Evolutionary conservation across 2,797 vertebrate genomes (phyloP), one percentile per base, ranked within the genome.

Genomic region (Pagetopsis macropterus): DNA sequence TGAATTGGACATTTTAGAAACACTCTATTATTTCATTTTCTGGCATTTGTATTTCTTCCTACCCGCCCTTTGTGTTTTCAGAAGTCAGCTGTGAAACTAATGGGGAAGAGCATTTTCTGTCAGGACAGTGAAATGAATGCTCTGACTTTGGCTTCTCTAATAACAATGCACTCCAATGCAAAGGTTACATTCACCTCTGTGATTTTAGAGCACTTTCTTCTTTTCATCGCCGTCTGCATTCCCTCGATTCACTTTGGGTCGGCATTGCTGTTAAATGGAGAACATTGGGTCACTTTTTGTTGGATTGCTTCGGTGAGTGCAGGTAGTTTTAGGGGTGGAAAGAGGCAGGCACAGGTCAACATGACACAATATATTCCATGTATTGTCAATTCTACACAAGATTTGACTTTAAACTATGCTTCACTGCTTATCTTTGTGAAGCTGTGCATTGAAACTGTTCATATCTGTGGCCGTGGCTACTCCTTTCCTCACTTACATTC

Each of bases 1-100:
- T 93, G 89, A 94, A 94, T 92, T 93, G 90, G 89, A 94, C 92
- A 91, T 93, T 84, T 84, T 88, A 81, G 87, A 88, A 94, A 93
- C 91, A 77, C 78, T 91, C 83, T 87, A 86, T 94, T 92, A 90
- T 93, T 92, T 92, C 72, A 88, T 92, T 88, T 91, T 90, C 72
- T 89, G 69, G 59, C 79, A 84, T 93, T 93, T 91, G 59, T 89
- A 49, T 82, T 78, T 79, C 61, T 80, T 80, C 61, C 65, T 67
- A 60, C 17, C 15, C 27, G 45, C 48, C 16, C 14, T 11, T 16
- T 72, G 45, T 82, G 56, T 79, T 81, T 91, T 89, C 84, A 76
- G 69, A 81, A 87, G 87, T 88, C 84, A 74, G 75, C 78, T 54
- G 57, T 79, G 67, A 76, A 86, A 82, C 86, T 84, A 86, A 91